Evolutionary conservation across 2,888 invertebrate species (phyloP), one percentile per base, ranked within the genome.

Genomic region (Tryphoninae sp.): DNA sequence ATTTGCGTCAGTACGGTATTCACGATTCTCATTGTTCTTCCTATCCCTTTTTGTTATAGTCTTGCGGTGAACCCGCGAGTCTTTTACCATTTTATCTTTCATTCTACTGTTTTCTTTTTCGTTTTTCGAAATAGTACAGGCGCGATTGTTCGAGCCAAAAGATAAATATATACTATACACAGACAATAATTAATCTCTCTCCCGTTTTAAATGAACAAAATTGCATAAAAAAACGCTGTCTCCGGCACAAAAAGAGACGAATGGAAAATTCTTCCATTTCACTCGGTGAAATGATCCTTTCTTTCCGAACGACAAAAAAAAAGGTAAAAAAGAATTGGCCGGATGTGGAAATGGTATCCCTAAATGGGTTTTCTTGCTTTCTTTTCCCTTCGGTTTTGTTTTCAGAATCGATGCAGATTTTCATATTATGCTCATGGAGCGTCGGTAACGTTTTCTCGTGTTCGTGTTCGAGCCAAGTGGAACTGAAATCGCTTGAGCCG

Each of bases 361-460:
- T 33, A 1, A 1, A 6, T 33, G 33, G 33, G 23, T 22, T 16
- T 22, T 65, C 45, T 67, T 23, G 13, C 45, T 26, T n/a, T 16
- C 2, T 6, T 33, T 45, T 16, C 55, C 11, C 62, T 22, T 68
- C 22, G 19, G 19, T 19, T 51, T 68, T 23, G 58, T 23, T 67
- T 33, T 33, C 33, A 33, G 33, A 33, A 33, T 33, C 33, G 33
- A 33, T 33, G 33, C 45, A 13, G 9, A 13, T 45, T 16, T 61
- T 78, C 85, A 92, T 88, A 92, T 92, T 82, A 92, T 92, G 88
- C 92, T 92, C 92, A 92, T 92, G 13, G 92, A 92, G 84, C 92
- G 90, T 84, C 92, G 90, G 85, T 92, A 92, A 73, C 92, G 91
- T 84, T 92, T 92, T 86, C 92, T 89, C 79, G 89, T 88, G 84